phyloP scores from a whole-genome alignment of 2,113 vertebrate species.

The Climacteris rufus region DNA sequence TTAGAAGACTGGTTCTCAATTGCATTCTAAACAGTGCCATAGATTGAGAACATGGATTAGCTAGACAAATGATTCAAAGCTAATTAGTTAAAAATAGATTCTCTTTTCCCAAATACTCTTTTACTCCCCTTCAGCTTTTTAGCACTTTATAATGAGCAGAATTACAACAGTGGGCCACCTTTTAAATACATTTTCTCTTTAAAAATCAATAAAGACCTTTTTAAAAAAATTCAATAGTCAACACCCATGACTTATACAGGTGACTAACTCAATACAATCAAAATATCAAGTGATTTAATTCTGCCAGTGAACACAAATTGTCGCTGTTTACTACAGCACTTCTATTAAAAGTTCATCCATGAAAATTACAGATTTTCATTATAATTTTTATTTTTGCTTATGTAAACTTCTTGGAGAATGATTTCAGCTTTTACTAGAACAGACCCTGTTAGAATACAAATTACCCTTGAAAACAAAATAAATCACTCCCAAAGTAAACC shows the following conservation, averaged over 20 bases:
- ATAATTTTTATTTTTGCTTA: constrained; percentile 54
- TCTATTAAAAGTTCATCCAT: constrained; percentile 59
- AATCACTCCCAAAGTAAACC: constrained; percentile 22
- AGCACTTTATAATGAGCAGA: constrained; percentile 62
- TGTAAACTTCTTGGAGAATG: constrained; percentile 41
- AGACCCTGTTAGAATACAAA: constrained; percentile 31
- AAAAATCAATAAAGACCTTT: constrained; percentile 67
- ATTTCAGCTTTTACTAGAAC: constrained; percentile 42
- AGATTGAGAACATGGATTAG: constrained; percentile 46
- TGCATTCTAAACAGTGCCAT: constrained; percentile 2
- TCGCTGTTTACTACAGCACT: not conserved
- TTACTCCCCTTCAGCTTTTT: constrained; percentile 62
- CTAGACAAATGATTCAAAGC: constrained; percentile 44
- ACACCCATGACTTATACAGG: constrained; percentile 58
- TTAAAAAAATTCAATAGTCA: constrained; percentile 59
- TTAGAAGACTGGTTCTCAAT: constrained; percentile 47
- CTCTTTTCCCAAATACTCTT: constrained; percentile 41
- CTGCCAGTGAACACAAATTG: constrained; percentile 50
- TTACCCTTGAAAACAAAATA: constrained; percentile 38
- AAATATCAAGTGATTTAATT: constrained; percentile 57
- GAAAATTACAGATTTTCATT: constrained; percentile 47
- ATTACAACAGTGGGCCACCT: constrained; percentile 29
- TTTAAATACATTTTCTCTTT: constrained; percentile 57
- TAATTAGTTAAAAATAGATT: constrained; percentile 70
- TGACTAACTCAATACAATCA: constrained; percentile 56